Evolutionary conservation across 1,140 invertebrate species (phyloP).

Genomic region (Micrasema longulum): DNA sequence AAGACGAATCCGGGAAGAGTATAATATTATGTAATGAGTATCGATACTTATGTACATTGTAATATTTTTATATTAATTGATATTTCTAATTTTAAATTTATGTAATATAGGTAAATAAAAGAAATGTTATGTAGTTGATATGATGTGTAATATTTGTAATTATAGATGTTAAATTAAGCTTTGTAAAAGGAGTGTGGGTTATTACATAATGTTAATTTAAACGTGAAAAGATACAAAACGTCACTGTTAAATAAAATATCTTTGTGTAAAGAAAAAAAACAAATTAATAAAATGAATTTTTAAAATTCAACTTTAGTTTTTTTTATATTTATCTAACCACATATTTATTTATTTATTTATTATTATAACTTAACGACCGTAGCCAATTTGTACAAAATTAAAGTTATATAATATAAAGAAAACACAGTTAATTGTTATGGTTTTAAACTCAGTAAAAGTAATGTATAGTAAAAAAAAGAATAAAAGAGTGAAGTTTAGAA

Average conservation of each 20-base stretch:
- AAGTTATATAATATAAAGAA: no score
- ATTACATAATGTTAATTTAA: slow-evolving; percentile 45
- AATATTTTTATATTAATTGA: slow-evolving; percentile 53
- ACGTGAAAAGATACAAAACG: slow-evolving; percentile 44
- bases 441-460: no score
- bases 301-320: slow-evolving; percentile 32
- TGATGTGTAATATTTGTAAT: slow-evolving; percentile 54
- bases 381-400: no score
- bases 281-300: slow-evolving; percentile 50
- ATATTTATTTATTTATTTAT: no score
- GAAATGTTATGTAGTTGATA: slow-evolving; percentile 55
- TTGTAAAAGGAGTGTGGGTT: slow-evolving; percentile 55
- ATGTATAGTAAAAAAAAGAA: no score
- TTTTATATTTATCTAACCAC: neutral
- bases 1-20: slow-evolving; percentile 16
- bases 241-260: slow-evolving; percentile 51
- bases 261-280: slow-evolving; percentile 52
- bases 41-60: slow-evolving; percentile 41
- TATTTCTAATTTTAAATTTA: slow-evolving; percentile 49
- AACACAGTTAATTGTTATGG: no score
- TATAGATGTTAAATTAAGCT: slow-evolving; percentile 55
- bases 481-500: no score
- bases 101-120: slow-evolving; percentile 46
- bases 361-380: no score
- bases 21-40: slow-evolving; percentile 7